These are phyloP conservation scores for Mus pahari DNA, from an alignment of 2,113 vertebrate genomes.

Conservation along the genomic window DNA sequence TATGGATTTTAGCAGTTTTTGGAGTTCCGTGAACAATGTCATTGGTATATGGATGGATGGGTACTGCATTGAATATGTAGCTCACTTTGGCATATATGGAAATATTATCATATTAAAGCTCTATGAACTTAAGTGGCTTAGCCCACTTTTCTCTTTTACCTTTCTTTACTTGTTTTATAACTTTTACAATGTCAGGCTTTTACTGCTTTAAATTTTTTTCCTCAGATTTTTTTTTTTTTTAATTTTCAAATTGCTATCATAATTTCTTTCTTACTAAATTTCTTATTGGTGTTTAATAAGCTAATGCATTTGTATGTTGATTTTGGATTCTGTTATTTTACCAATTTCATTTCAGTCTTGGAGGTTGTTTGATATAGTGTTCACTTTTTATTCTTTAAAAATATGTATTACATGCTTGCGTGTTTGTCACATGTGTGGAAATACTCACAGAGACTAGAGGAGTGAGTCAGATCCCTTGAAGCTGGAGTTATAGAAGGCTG, in stretches of 20 bases:
- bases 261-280: background rate
- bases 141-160: too few species aligned
- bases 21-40: background rate
- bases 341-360: background rate
- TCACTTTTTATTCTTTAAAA: background rate
- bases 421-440: background rate
- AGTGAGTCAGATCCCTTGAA: background rate
- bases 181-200: background rate
- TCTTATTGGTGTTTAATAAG: background rate
- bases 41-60: background rate
- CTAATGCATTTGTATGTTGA: background rate
- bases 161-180: background rate
- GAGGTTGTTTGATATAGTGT: background rate
- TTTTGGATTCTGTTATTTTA: background rate
- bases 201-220: background rate
- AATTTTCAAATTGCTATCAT: background rate
- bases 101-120: background rate
- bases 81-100: background rate
- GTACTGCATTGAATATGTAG: background rate
- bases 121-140: background rate
- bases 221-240: background rate
- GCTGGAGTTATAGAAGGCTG: background rate
- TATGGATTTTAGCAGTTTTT: background rate
- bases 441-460: background rate
- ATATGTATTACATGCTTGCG: background rate